A percentile compares a stretch with the other conserved stretches of the same genome.
These are phyloP conservation scores for Etia nguti DNA, from an alignment of 2,113 vertebrate genomes.

Conservation along the genomic window DNA sequence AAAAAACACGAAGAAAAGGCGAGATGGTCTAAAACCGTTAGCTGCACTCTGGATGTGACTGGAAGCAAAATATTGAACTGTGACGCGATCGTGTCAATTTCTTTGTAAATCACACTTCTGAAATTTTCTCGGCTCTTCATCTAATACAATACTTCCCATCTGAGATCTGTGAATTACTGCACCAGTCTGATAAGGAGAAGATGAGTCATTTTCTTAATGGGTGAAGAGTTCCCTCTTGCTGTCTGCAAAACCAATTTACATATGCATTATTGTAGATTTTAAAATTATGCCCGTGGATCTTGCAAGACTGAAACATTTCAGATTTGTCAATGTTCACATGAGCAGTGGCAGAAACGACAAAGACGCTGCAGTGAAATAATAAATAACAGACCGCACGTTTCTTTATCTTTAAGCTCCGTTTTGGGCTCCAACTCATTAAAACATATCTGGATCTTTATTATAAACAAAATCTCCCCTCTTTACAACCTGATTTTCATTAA, in stretches of 20 bases:
- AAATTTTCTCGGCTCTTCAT: neutral
- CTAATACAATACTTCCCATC: neutral
- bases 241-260: neutral
- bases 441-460: neutral
- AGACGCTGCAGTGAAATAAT: neutral
- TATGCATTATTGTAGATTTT: neutral
- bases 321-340: neutral
- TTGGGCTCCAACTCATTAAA: neutral
- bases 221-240: neutral
- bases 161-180: neutral
- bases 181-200: neutral
- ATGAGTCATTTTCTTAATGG: fast-evolving
- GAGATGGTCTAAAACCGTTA: neutral
- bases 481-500: neutral
- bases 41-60: neutral
- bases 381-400: neutral
- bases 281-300: neutral
- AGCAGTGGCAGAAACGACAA: neutral
- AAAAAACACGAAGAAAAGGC: neutral
- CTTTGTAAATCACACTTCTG: neutral
- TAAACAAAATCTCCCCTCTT: neutral
- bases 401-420: neutral
- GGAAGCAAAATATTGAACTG: neutral
- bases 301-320: neutral
- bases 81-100: fast-evolving